These are phyloP conservation scores for Brachyhypopomus occidentalis DNA, from an alignment of 2,113 vertebrate genomes.

Conservation along the genomic window DNA sequence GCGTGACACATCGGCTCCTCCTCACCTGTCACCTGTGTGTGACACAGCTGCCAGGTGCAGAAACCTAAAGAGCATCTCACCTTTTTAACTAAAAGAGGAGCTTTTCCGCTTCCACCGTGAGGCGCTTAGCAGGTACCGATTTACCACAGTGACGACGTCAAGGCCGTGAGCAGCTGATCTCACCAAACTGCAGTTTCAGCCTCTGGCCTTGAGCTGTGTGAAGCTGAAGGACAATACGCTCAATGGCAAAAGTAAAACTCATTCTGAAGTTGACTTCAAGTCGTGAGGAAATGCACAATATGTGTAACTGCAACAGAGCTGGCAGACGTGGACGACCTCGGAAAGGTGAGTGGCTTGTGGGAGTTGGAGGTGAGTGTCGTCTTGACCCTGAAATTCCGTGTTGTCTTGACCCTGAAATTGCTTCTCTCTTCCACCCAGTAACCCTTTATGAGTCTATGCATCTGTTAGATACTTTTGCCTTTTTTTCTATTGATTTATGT, in stretches of 20 bases:
- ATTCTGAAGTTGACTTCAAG: background rate
- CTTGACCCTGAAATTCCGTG: background rate
- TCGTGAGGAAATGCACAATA: slow-evolving; percentile 17
- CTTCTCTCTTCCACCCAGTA: background rate
- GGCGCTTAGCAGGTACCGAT: background rate
- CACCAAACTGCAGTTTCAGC: background rate
- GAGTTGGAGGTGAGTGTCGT: slow-evolving; percentile 14
- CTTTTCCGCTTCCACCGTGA: slow-evolving; percentile 7
- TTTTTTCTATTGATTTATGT: background rate
- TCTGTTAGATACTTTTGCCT: background rate
- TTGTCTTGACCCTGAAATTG: background rate
- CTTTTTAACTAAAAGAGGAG: slow-evolving; percentile 31
- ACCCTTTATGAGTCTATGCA: background rate
- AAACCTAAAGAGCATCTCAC: background rate
- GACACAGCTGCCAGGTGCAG: background rate
- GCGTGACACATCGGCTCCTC: slow-evolving; percentile 21
- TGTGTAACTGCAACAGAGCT: background rate
- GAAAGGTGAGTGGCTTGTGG: slow-evolving; percentile 30
- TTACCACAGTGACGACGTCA: background rate
- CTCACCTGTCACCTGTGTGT: slow-evolving; percentile 55
- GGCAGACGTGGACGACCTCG: slow-evolving; percentile 24
- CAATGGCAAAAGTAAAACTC: slow-evolving; percentile 22
- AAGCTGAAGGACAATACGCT: background rate
- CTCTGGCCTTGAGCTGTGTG: background rate
- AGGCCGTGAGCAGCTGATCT: too few species aligned